Evolutionary conservation across 2,797 vertebrate species (phyloP), one percentile per base, ranked within the genome.

Genomic region (Aphelocoma californica): DNA sequence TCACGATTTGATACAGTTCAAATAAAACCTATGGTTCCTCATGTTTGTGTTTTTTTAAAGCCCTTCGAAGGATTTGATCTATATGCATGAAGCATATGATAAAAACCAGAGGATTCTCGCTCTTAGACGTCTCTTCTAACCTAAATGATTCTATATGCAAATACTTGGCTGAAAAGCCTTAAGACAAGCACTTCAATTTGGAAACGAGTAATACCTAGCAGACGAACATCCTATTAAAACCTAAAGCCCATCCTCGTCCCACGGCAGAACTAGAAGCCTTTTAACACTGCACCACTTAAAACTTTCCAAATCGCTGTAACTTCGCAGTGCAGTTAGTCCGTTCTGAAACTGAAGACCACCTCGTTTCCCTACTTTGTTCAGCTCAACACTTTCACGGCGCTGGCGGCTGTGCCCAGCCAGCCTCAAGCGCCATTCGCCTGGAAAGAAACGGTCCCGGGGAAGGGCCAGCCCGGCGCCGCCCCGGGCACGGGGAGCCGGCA

Each of bases 201-300:
- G n/a, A 61, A 73, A 19, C 0, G 1, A 54, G 0, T 7, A 45
- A 23, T 36, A 56, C 6, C 9, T 3, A 13, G 18, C 40, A 53
- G 29, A 28, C 0, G 4, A 58, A 42, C 0, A 4, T 0, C 3
- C 42, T 21, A 6, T 7, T 64, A 36, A 19, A 40, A 2, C 3
- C 38, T 26, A 29, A 42, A 47, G 25, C 32, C 25, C n/a, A 32
- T 1, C 24, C 18, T 38, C 29, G 12, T 3, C 24, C 58, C 16
- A 5, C 0, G 6, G 31, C 81, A 69, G 45, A 42, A 14, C 23
- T 2, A 3, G 2, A 54, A 73, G 3, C 17, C 14, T n/a, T 34
- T 0, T 1, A 18, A 31, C 3, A 9, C 20, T 2, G 7, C 16
- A 8, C 7, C 38, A 15, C 48, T 17, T 4, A 28, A 15, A 15